These are phyloP conservation scores for Ophion ventricosus DNA, from an alignment of 2,888 invertebrate genomes.

Conservation along the genomic window DNA sequence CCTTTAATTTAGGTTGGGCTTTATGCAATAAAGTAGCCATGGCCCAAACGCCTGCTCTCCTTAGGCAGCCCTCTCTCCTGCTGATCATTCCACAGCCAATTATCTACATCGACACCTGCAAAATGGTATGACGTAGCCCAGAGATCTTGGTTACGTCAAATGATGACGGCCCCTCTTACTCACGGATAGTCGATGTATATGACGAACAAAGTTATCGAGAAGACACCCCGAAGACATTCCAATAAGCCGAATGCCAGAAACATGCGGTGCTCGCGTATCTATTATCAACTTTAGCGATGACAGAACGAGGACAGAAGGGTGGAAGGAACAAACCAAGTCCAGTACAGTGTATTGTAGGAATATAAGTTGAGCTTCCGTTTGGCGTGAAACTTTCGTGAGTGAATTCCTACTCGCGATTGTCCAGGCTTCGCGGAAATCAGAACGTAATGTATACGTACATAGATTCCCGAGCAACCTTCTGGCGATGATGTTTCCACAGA, in stretches of 20 bases:
- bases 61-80: neutral
- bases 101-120: neutral
- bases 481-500: constrained; percentile 27
- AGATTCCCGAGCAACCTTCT: constrained; percentile 14
- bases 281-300: constrained; percentile 49
- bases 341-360: neutral
- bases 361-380: constrained; percentile 31
- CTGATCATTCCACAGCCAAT: neutral
- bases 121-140: neutral
- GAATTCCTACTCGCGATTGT: constrained; percentile 34
- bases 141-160: neutral
- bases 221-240: constrained; percentile 44
- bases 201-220: constrained; percentile 30
- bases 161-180: neutral
- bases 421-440: constrained; percentile 31
- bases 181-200: neutral
- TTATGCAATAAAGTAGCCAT: neutral
- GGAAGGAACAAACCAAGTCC: constrained; percentile 39
- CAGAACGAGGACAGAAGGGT: constrained; percentile 43
- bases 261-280: constrained; percentile 52
- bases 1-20: constrained; percentile 12
- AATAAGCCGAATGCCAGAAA: constrained; percentile 57
- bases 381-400: constrained; percentile 42
- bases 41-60: neutral
- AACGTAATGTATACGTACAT: constrained; percentile 13